These are phyloP conservation scores for Climacteris rufus DNA, from an alignment of 2,113 vertebrate genomes.

Conservation along the genomic window DNA sequence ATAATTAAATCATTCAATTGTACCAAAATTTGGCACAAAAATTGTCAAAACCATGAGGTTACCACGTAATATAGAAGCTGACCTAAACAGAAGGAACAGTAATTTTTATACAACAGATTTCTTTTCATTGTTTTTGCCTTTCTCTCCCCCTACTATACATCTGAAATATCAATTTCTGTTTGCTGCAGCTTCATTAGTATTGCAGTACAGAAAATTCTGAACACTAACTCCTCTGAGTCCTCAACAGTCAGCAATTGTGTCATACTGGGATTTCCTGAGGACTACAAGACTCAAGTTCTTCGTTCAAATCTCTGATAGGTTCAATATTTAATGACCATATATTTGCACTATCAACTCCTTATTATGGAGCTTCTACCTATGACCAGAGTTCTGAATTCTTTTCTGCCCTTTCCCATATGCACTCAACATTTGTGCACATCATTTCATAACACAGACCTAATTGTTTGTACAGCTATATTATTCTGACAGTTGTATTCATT, in stretches of 20 bases:
- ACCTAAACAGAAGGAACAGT: neutral
- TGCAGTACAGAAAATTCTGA: neutral
- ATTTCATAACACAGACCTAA: neutral
- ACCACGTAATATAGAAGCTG: neutral
- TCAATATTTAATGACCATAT: neutral
- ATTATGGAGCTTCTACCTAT: neutral
- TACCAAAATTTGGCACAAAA: neutral
- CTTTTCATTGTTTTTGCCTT: neutral
- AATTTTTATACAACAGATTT: neutral
- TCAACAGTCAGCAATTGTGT: neutral
- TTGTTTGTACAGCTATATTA: neutral
- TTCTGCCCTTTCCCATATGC: neutral
- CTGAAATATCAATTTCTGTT: neutral
- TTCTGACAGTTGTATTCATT: neutral
- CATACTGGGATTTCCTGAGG: neutral
- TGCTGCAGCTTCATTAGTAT: neutral
- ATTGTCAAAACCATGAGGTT: neutral
- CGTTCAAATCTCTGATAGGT: neutral
- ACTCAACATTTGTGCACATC: neutral
- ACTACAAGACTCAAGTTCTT: neutral
- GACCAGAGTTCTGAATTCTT: neutral
- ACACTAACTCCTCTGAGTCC: neutral
- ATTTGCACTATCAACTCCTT: neutral
- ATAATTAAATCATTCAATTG: neutral
- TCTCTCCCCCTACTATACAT: neutral